Percentiles rank a stretch among this genome's conserved stretches.
phyloP scores from a whole-genome alignment of 2,113 vertebrate genomes.

The Pelecanus crispus region DNA sequence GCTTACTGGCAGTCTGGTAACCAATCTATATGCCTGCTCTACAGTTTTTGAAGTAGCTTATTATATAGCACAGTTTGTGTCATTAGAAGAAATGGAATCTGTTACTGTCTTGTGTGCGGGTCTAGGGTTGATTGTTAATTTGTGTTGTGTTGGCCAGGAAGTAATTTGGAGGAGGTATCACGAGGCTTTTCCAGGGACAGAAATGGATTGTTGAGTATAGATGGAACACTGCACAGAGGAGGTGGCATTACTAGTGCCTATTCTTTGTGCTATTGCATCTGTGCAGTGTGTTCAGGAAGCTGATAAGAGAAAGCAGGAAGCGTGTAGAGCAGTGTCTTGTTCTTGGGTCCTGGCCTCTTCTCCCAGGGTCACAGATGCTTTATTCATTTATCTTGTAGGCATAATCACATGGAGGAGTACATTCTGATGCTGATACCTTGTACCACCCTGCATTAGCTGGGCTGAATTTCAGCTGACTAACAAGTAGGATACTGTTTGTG shows the following conservation, averaged over 20 bases:
- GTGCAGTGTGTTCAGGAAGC: slow-evolving; percentile 34
- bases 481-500: background rate
- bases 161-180: background rate
- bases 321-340: background rate
- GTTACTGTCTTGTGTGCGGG: background rate
- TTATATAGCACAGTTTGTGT: background rate
- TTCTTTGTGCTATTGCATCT: background rate
- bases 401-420: background rate
- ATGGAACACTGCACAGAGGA: background rate
- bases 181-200: background rate
- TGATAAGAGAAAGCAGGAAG: slow-evolving; percentile 53
- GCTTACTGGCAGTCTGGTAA: background rate
- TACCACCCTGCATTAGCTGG: background rate
- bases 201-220: background rate
- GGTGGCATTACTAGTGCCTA: background rate
- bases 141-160: background rate
- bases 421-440: background rate
- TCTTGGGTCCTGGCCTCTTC: background rate
- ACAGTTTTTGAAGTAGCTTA: background rate
- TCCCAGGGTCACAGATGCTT: background rate
- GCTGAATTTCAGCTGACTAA: background rate
- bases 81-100: background rate
- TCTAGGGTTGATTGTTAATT: background rate
- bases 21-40: background rate
- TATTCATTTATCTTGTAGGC: slow-evolving; percentile 1